These are phyloP conservation scores for Aplysina aerophoba DNA, from an alignment of 37 sponge, comb jelly and placozoan genomes.

Conservation along the genomic window DNA sequence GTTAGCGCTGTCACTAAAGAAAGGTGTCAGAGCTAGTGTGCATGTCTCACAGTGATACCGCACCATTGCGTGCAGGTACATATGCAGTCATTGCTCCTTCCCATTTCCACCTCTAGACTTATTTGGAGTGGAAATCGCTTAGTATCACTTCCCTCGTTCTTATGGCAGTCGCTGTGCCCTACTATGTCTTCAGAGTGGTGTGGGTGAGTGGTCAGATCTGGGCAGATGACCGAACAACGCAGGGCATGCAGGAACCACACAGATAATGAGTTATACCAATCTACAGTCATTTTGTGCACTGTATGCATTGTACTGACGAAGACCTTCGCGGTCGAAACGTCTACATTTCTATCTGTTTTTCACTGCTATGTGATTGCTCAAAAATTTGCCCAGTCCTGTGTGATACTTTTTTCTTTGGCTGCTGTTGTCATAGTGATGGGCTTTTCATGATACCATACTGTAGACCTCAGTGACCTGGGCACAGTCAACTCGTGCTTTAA, in stretches of 20 bases:
- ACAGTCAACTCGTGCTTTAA: not conserved
- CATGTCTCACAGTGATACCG: too few relatives aligned
- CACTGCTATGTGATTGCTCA: too few relatives aligned
- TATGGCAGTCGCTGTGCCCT: not conserved
- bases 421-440: not conserved
- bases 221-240: too few relatives aligned
- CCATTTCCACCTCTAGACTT: not conserved
- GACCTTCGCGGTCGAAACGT: too few relatives aligned
- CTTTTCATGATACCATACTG: not conserved
- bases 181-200: conserved; percentile 9
- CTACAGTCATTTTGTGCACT: too few relatives aligned
- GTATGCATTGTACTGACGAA: too few relatives aligned
- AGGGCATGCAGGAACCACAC: too few relatives aligned
- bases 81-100: not conserved
- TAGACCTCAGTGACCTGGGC: conserved; percentile 3
- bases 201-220: not conserved
- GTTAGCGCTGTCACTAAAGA: too few relatives aligned
- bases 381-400: not conserved
- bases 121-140: not conserved
- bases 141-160: not conserved
- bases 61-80: not conserved
- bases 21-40: too few relatives aligned
- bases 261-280: too few relatives aligned
- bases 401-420: not conserved
- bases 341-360: too few relatives aligned